phyloP scores from a whole-genome alignment of 2,888 invertebrate genomes.

The Sesamia inferens region DNA sequence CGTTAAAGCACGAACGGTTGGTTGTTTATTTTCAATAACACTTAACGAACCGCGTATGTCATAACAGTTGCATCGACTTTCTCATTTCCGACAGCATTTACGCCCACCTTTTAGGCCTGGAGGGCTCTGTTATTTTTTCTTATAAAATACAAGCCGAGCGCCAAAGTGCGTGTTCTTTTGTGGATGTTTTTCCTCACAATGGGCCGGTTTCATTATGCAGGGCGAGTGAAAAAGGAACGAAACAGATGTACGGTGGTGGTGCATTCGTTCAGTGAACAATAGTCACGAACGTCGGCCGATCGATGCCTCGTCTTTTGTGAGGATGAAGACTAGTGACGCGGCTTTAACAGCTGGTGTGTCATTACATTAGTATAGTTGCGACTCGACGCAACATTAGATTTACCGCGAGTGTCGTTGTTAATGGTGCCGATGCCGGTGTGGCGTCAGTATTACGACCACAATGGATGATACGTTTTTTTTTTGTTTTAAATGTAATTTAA shows the following conservation, averaged over 20 bases:
- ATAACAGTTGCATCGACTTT: conserved; percentile 88
- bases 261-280: conserved; percentile 85
- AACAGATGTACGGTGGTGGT: conserved; percentile 87
- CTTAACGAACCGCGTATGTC: conserved; percentile 86
- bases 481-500: neutral
- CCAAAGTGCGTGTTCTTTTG: conserved; percentile 88
- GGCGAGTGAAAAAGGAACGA: conserved; percentile 86
- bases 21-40: conserved; percentile 84
- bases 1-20: conserved; percentile 72
- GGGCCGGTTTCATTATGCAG: conserved; percentile 87
- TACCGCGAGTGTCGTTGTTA: conserved; percentile 47
- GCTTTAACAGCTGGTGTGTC: conserved; percentile 73
- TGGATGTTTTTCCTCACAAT: conserved; percentile 85
- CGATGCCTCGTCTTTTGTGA: conserved; percentile 85
- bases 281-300: conserved; percentile 85
- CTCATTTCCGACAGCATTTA: conserved; percentile 84
- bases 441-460: conserved; percentile 26
- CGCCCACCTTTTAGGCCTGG: conserved; percentile 85
- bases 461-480: conserved; percentile 29
- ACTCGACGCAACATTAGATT: conserved; percentile 40
- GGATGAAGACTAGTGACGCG: conserved; percentile 71
- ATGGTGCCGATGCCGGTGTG: conserved; percentile 27
- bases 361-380: conserved; percentile 68
- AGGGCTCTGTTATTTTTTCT: conserved; percentile 85
- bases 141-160: conserved; percentile 80